Percentiles rank a stretch among this genome's conserved stretches.
These are phyloP conservation scores for Nebria ingens DNA, from an alignment of 1,140 invertebrate genomes.

Conservation along the genomic window DNA sequence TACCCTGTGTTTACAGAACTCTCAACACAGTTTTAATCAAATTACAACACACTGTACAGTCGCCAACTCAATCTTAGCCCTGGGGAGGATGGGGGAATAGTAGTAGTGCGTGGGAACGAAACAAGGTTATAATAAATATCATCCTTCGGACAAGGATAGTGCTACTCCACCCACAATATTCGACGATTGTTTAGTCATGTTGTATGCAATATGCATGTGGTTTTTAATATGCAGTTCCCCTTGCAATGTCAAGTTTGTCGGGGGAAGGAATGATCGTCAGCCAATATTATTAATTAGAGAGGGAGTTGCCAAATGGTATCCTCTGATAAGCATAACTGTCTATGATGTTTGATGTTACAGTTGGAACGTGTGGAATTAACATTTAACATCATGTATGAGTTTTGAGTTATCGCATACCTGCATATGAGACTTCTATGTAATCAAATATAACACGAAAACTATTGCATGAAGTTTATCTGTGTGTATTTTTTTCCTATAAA, in stretches of 20 bases:
- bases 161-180: no score
- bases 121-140: not conserved
- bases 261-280: not conserved
- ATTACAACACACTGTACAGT: not conserved
- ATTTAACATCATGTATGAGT: no score
- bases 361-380: not conserved
- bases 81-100: not conserved
- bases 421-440: no score
- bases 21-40: constrained; percentile 7
- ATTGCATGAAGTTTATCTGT: no score
- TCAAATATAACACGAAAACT: no score
- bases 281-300: constrained; percentile 8
- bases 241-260: constrained; percentile 3
- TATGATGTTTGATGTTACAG: not conserved
- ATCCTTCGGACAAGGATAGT: not conserved
- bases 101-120: not conserved
- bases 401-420: no score
- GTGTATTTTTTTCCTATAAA: no score
- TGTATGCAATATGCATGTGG: constrained; percentile 5
- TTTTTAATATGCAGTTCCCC: constrained; percentile 6
- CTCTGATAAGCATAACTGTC: not conserved
- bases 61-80: not conserved
- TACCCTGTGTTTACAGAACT: not conserved
- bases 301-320: not conserved
- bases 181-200: constrained; percentile 6